Base-by-base conservation (phyloP, 2,113 vertebrate genomes). In the Sciurus niger region DNA sequence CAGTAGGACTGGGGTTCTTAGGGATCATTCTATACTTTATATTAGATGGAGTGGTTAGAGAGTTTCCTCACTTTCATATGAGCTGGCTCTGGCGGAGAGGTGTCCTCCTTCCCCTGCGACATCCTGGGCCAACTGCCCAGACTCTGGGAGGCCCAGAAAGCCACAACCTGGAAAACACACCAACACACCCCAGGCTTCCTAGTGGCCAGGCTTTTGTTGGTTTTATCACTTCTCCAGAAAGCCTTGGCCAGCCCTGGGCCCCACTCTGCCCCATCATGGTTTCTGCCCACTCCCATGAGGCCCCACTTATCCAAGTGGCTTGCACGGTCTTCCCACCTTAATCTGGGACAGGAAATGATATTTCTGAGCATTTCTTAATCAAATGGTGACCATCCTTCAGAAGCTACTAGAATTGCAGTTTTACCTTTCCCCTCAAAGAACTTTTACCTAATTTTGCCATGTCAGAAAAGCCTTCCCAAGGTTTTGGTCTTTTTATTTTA, bases 361-460 rank as follows among this genome's bases (percentile, higher is more conserved):
- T 48, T 92, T 51, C 77, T 63, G 46, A 90, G 73, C 2, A 73
- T 53, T n/a, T 90, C 25, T 46, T 37, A n/a, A 79, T 72, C 22
- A 92, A 70, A 28, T 32, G 4, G 87, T n/a, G 34, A 60, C 25
- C 4, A 22, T 32, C 24, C 67, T 68, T 79, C 32, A 89, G 72
- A 92, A 87, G 43, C 6, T 77, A 93, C 77, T 40, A 84, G 16
- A 78, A n/a, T 4, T 78, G 32, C 5, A 88, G 16, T 96, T 89
- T 24, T 32, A 88, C 89, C 78, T 76, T 83, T 70, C 51, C 51
- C 78, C 63, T 34, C 70, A 74, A 94, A 95, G 32, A 4, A 86
- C 14, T 77, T 89, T 87, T 73, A 90, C 11, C 43, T 40, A 67
- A 24, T 84, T 93, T 90, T 11, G 53, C 48, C 16, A 40, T 1